phyloP scores from a whole-genome alignment of 2,797 vertebrate genomes.

The Pangasius larnaudii region DNA sequence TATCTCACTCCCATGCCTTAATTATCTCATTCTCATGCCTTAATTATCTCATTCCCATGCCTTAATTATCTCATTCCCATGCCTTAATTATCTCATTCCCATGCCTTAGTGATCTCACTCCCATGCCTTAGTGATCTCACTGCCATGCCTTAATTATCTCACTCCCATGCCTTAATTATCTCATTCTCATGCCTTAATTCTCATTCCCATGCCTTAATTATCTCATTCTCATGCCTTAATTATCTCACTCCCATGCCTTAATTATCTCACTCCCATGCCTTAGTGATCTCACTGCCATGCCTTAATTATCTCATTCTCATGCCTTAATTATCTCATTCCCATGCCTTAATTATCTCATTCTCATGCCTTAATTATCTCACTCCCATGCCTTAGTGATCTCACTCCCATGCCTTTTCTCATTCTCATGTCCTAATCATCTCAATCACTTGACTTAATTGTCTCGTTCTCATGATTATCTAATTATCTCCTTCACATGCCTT shows the following conservation, averaged over 20 bases:
- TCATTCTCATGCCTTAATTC: neutral
- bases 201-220: neutral
- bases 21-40: neutral
- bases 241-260: neutral
- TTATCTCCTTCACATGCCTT: neutral
- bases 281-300: neutral
- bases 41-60: neutral
- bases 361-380: neutral
- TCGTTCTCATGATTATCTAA: neutral
- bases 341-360: neutral
- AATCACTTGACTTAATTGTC: neutral
- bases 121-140: neutral
- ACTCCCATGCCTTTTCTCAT: neutral
- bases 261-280: neutral
- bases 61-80: neutral
- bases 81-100: neutral
- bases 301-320: neutral
- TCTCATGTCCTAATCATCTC: neutral
- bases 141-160: neutral
- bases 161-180: neutral
- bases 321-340: neutral
- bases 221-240: neutral
- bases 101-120: neutral
- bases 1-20: neutral
- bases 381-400: neutral